Evolutionary conservation across 2,113 vertebrate genomes (phyloP).

Genomic region (Mirza zaza): DNA sequence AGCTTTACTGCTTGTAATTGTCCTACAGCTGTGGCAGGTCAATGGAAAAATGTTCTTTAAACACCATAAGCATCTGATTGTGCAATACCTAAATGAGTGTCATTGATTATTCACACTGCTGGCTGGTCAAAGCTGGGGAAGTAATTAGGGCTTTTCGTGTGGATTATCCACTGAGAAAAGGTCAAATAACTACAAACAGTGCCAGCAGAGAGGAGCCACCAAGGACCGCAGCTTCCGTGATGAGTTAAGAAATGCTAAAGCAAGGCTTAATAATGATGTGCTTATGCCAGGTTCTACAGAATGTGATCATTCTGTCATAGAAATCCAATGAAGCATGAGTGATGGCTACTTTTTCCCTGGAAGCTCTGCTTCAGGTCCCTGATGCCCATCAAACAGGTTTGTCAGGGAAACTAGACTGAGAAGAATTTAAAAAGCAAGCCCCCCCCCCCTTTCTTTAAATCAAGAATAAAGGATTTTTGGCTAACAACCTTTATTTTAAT

Average conservation of each 20-base stretch:
- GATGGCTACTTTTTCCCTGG: slow-evolving; percentile 87
- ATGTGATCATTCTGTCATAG: slow-evolving; percentile 91
- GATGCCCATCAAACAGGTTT: slow-evolving; percentile 87
- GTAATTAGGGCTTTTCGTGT: slow-evolving; percentile 99
- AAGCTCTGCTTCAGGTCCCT: slow-evolving; percentile 86
- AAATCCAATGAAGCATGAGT: slow-evolving; percentile 91
- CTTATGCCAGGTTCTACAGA: slow-evolving; percentile 88
- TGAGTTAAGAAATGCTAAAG: slow-evolving; percentile 90
- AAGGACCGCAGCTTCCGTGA: slow-evolving; percentile 87
- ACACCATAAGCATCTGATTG: slow-evolving; percentile 90
- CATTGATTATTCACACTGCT: slow-evolving; percentile 96
- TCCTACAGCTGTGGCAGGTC: slow-evolving; percentile 88
- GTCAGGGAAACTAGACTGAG: slow-evolving; percentile 86
- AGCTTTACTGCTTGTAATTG: slow-evolving; percentile 84
- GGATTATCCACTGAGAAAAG: slow-evolving; percentile 98
- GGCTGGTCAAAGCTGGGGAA: slow-evolving; percentile 93
- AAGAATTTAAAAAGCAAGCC: slow-evolving; percentile 86
- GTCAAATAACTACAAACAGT: slow-evolving; percentile 96
- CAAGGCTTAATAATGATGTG: slow-evolving; percentile 91
- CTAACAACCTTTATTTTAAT: neutral
- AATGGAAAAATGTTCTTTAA: slow-evolving; percentile 91
- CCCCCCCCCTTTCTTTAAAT: neutral
- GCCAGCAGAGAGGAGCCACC: slow-evolving; percentile 90
- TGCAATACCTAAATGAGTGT: slow-evolving; percentile 94
- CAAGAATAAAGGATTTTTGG: slow-evolving; percentile 70